These are phyloP conservation scores for Leptobrachium leishanense DNA, from an alignment of 2,113 vertebrate species.

Conservation along the genomic window DNA sequence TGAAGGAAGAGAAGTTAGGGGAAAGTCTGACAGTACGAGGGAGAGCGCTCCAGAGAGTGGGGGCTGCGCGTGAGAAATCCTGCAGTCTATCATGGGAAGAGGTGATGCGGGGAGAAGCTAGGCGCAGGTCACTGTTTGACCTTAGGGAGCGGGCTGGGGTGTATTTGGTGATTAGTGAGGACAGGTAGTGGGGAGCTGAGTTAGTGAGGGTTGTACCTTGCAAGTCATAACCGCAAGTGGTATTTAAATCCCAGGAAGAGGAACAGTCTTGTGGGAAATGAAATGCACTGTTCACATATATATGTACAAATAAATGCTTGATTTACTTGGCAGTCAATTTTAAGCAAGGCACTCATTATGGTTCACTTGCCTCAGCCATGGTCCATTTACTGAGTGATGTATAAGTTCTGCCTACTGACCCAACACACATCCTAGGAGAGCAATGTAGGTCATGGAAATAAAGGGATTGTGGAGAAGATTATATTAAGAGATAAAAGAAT, in stretches of 20 bases:
- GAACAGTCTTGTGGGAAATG: conserved; percentile 17
- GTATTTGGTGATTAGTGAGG: too few relatives aligned
- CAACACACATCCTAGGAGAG: conserved; percentile 54
- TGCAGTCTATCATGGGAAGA: too few relatives aligned
- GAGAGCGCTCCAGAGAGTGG: too few relatives aligned
- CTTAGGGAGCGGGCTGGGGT: too few relatives aligned
- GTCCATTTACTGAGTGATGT: conserved; percentile 71
- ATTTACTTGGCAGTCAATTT: conserved; percentile 50
- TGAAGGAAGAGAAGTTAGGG: too few relatives aligned
- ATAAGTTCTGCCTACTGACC: conserved; percentile 55
- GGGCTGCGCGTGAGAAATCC: too few relatives aligned
- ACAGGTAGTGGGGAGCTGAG: too few relatives aligned
- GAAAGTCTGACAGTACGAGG: too few relatives aligned
- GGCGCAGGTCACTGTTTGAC: too few relatives aligned
- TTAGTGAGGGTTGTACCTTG: too few relatives aligned
- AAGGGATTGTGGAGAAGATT: neutral
- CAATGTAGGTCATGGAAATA: conserved; percentile 20
- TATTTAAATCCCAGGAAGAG: conserved; percentile 32
- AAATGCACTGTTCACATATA: conserved; percentile 41
- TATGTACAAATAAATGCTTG: conserved; percentile 53
- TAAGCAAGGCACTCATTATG: conserved; percentile 52
- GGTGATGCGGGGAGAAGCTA: too few relatives aligned
- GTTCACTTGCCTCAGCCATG: conserved; percentile 63
- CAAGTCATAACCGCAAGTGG: conserved; percentile 19
- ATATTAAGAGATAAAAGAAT: too few relatives aligned